phyloP scores from a whole-genome alignment of 2,797 vertebrate genomes.

The Mus minutoides region DNA sequence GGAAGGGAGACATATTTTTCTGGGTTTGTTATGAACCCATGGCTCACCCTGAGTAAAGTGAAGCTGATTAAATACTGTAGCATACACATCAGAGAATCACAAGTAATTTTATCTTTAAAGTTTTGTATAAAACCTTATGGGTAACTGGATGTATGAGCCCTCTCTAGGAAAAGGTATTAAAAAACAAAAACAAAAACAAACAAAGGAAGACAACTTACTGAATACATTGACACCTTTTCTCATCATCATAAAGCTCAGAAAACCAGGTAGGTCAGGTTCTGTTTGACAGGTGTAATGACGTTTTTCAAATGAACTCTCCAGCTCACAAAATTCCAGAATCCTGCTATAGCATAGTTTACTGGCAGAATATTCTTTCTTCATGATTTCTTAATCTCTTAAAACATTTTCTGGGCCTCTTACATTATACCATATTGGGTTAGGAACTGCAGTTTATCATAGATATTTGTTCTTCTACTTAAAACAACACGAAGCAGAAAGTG shows the following conservation, averaged over 20 bases:
- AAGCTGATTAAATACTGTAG: background rate
- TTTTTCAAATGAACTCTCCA: background rate
- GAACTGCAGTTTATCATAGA: background rate
- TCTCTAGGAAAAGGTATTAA: background rate
- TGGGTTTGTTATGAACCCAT: background rate
- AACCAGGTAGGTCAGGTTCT: background rate
- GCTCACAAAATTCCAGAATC: background rate
- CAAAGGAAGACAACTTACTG: background rate
- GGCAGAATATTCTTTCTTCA: background rate
- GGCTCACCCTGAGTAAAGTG: background rate
- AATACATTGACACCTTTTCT: background rate
- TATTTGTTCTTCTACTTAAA: background rate
- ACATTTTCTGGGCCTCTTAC: constrained; percentile 24
- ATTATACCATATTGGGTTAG: background rate
- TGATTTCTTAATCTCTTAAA: constrained; percentile 25
- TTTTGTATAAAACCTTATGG: background rate
- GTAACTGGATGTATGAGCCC: background rate
- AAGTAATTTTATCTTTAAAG: background rate
- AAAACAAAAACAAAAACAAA: background rate
- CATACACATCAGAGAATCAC: background rate
- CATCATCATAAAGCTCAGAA: background rate
- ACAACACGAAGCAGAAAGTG: background rate
- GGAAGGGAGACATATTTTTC: background rate
- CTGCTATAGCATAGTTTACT: background rate
- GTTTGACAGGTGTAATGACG: background rate